Evolutionary conservation across 2,888 invertebrate species (phyloP).

Genomic region (Lasioglossum villosulum): DNA sequence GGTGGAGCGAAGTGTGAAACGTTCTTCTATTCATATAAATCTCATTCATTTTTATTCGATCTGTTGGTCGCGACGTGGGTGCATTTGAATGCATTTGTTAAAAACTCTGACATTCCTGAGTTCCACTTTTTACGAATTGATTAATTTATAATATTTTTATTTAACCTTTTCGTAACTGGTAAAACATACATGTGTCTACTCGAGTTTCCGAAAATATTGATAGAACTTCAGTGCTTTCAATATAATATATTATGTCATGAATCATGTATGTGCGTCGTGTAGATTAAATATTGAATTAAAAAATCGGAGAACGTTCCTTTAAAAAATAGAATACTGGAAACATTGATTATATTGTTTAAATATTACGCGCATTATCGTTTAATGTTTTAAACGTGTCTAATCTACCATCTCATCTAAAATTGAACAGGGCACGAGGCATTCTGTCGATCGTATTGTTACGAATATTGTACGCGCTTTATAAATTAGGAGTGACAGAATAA

Average conservation of each 20-base stretch:
- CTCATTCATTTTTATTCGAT: neutral
- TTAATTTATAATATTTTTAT: neutral
- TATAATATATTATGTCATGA: neutral
- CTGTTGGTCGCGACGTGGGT: neutral
- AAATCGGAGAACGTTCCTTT: neutral
- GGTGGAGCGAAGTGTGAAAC: neutral
- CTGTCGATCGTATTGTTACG: neutral
- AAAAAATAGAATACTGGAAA: neutral
- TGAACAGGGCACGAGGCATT: neutral
- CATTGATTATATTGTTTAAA: neutral
- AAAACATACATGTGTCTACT: neutral
- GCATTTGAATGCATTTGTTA: neutral
- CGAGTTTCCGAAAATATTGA: neutral
- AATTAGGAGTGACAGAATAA: neutral
- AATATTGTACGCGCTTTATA: neutral
- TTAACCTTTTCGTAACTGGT: neutral
- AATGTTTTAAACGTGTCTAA: neutral
- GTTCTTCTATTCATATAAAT: neutral
- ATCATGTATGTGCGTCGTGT: neutral
- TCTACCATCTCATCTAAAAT: neutral
- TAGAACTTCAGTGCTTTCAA: neutral
- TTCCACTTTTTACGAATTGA: neutral
- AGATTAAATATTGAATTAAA: neutral
- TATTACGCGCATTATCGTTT: neutral
- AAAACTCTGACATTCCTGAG: neutral